phyloP scores from a whole-genome alignment of 2,797 vertebrate species.

The Chelmon rostratus region DNA sequence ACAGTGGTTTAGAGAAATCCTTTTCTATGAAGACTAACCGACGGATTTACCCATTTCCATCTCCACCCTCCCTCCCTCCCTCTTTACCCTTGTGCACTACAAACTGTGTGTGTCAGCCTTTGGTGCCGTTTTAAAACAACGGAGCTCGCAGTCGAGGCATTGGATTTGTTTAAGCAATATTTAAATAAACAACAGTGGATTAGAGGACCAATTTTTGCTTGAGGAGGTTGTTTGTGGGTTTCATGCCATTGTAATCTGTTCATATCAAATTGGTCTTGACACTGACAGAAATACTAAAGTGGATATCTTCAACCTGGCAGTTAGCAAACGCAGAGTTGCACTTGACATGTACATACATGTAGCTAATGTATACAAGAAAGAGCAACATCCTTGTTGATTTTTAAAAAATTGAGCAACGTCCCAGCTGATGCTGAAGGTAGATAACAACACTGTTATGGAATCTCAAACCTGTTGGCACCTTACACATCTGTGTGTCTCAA shows the following conservation, averaged over 20 bases:
- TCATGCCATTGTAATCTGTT: constrained; percentile 20
- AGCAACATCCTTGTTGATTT: constrained; percentile 12
- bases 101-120: constrained; percentile 19
- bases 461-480: constrained; percentile 12
- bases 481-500: not conserved
- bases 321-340: not conserved
- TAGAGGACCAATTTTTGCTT: constrained; percentile 1
- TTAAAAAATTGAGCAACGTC: constrained; percentile 11
- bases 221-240: constrained; percentile 10
- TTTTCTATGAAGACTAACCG: constrained; percentile 34
- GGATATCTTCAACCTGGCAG: not conserved
- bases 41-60: constrained; percentile 25
- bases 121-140: constrained; percentile 36
- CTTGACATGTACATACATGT: not conserved
- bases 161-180: constrained; percentile 34
- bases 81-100: not conserved
- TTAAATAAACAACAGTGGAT: constrained; percentile 44
- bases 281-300: not conserved
- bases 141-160: not conserved
- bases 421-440: not conserved
- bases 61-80: not conserved
- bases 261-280: constrained; percentile 12
- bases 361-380: not conserved
- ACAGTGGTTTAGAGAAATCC: constrained; percentile 28
- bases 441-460: constrained; percentile 25